Base-by-base conservation (phyloP, 2,797 vertebrate genomes). In the Cheirogaleus major region DNA sequence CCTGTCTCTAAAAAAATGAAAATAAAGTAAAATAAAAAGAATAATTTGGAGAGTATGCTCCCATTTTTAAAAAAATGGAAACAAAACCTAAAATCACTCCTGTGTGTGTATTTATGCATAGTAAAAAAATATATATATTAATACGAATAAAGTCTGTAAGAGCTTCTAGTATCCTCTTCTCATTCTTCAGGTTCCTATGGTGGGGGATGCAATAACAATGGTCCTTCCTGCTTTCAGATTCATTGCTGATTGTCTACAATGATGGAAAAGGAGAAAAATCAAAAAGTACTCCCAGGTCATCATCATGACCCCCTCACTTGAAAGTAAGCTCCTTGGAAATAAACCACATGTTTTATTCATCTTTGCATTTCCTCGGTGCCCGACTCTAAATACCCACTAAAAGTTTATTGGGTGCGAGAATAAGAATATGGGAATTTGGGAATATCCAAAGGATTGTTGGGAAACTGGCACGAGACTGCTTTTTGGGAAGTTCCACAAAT, bases 321-420 rank as follows among this genome's bases (percentile, higher is more conserved):
- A 45, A 45, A 45, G 45, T 45, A 10, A 45, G 45, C 45, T 45
- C 45, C 45, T 45, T 45, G 45, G 45, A 45, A 45, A 45, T 45
- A 41, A 91, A 79, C 78, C 59, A 83, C 30, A 43, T 5, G 32
- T 85, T 95, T 88, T 57, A 32, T 89, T 95, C 79, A 61, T 84
- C 78, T 89, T 85, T 70, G 83, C 75, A 22, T 90, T 95, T 91
- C 72, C 82, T 72, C 59, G 55, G 5, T 43, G 82, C 30, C 57
- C 17, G 45, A 22, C 52, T 80, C 32, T 67, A 91, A 65, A 50
- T 75, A 43, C 45, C 72, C 83, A 70, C 43, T 70, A 57, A 81
- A 85, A 89, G 67, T 32, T 45, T 76, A 76, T 75, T 96, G 35
- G 45, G 38, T 72, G 75, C 11, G 15, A 92, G 79, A 75, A 88